A percentile compares a stretch with the other conserved stretches of the same genome.
Conservation (phyloP, 2,888 invertebrate species). For the Thera britannica region DNA sequence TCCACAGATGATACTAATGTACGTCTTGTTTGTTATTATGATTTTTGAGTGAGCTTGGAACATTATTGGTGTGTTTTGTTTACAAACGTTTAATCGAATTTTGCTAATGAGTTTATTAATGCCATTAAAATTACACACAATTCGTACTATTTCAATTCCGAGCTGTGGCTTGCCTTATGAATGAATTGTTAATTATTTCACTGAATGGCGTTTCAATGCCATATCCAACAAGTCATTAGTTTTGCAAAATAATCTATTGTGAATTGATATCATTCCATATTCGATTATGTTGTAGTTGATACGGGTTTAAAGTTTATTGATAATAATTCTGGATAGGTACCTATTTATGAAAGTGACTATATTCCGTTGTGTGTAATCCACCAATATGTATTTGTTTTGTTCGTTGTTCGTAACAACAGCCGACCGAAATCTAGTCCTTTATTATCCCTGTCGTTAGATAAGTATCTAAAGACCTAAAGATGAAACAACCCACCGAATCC, state of each 20-base stretch:
- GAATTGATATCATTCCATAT: background rate
- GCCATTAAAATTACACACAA: too few relatives aligned
- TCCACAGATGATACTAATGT: too few relatives aligned
- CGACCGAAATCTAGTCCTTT: too few relatives aligned
- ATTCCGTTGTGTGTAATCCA: too few relatives aligned
- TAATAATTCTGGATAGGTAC: background rate
- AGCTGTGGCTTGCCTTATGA: background rate
- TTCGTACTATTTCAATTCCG: too few relatives aligned
- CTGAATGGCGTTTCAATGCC: background rate
- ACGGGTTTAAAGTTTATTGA: background rate
- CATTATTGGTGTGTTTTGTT: too few relatives aligned
- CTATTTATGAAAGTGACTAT: background rate
- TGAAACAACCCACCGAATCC: constrained; percentile 8
- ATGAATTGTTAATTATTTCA: background rate
- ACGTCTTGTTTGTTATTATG: too few relatives aligned
- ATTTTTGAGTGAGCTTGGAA: too few relatives aligned
- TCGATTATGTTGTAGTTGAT: background rate
- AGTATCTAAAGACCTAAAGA: background rate
- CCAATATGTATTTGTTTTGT: too few relatives aligned
- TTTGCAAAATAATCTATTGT: background rate
- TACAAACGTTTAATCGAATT: too few relatives aligned
- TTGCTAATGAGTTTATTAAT: too few relatives aligned
- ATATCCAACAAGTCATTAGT: background rate
- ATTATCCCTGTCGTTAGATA: background rate
- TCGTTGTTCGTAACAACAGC: too few relatives aligned